A percentile compares a stretch with the other conserved stretches of the same genome.
These are phyloP conservation scores for Platyscapa corneri DNA, from an alignment of 1,140 invertebrate genomes.

Conservation along the genomic window DNA sequence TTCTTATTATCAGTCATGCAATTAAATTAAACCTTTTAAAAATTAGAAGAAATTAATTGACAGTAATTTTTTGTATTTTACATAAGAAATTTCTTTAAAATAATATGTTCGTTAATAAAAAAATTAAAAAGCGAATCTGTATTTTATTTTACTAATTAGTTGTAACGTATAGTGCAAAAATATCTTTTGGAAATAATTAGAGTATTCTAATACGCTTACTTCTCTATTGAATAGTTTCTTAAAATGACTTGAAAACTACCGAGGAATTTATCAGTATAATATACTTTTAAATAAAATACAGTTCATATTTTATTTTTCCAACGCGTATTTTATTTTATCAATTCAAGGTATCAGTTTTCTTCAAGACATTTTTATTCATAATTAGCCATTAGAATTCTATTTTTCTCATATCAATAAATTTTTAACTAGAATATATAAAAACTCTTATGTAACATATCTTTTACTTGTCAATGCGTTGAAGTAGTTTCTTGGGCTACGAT, in stretches of 20 bases:
- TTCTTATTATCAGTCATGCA: no score
- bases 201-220: neutral
- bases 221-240: neutral
- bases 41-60: no score
- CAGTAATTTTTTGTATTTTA: no score
- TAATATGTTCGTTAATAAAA: conserved; percentile 24
- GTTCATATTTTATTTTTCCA: neutral
- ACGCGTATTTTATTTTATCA: no score
- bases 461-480: conserved; percentile 29
- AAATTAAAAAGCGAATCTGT: neutral
- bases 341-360: no score
- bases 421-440: neutral
- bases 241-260: neutral
- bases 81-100: neutral
- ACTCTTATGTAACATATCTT: neutral
- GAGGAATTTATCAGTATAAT: neutral
- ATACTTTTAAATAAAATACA: neutral
- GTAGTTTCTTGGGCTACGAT: neutral
- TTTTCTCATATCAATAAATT: neutral
- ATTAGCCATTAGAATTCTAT: neutral
- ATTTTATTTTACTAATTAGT: conserved; percentile 19
- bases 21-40: no score
- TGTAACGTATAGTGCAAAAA: neutral
- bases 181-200: conserved; percentile 29
- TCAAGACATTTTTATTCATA: neutral